Evolutionary conservation across 2,797 vertebrate species (phyloP).

Genomic region (Lateolabrax maculatus): DNA sequence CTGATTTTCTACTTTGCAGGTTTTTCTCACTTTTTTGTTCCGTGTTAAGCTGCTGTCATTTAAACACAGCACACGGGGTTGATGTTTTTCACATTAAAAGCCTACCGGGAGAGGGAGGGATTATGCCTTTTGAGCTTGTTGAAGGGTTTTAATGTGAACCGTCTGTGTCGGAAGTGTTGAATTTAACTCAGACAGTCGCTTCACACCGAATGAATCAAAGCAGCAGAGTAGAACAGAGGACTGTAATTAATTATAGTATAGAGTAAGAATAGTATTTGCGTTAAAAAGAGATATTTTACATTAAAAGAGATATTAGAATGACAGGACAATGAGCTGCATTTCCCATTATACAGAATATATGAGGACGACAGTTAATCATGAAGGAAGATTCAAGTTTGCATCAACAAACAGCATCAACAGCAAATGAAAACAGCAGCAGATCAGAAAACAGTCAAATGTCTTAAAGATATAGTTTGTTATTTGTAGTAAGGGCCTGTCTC

Average conservation of each 20-base stretch:
- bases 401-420: background rate
- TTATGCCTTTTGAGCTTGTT: too few relatives aligned
- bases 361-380: background rate
- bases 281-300: too few relatives aligned
- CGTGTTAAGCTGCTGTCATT: background rate
- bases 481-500: background rate
- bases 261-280: too few relatives aligned
- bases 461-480: background rate
- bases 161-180: constrained; percentile 3
- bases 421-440: too few relatives aligned
- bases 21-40: too few relatives aligned
- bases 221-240: background rate
- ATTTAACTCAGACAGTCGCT: background rate
- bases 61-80: background rate
- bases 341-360: background rate
- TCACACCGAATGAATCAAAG: background rate
- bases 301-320: background rate
- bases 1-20: background rate
- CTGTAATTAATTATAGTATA: too few relatives aligned
- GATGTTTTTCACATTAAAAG: background rate
- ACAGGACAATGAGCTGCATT: background rate
- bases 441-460: background rate
- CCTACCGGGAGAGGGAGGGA: background rate
- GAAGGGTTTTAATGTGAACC: background rate
- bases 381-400: background rate